Percentiles rank a stretch among this genome's conserved stretches.
Conservation (phyloP, 2,888 invertebrate species). For the Cataglyphis livida region DNA sequence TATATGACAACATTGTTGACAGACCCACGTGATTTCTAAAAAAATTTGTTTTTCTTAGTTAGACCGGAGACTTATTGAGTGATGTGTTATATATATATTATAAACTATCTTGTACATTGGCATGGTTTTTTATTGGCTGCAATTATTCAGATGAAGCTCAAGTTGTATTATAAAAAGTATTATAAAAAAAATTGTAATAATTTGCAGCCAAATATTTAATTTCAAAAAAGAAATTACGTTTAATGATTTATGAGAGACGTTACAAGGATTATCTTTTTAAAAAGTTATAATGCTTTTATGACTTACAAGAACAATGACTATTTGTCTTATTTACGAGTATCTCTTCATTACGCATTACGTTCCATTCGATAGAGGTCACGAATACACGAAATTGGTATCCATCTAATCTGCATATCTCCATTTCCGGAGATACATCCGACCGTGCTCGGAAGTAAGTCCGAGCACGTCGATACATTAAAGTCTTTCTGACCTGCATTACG, state of each 20-base stretch:
- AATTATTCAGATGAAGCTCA: constrained; percentile 6
- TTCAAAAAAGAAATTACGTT: background rate
- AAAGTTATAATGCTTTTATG: constrained; percentile 3
- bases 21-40: too few species aligned
- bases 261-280: background rate
- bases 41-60: too few species aligned
- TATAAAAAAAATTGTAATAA: background rate
- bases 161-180: too few species aligned
- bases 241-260: background rate
- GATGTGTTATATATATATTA: background rate
- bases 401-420: constrained; percentile 63
- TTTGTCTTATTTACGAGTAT: constrained; percentile 34
- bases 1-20: too few species aligned
- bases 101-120: background rate
- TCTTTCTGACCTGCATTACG: background rate
- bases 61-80: too few species aligned
- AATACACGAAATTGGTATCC: constrained; percentile 64
- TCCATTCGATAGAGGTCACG: constrained; percentile 48
- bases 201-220: background rate
- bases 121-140: too few species aligned
- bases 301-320: background rate
- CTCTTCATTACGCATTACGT: constrained; percentile 14
- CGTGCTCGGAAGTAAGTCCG: constrained; percentile 32
- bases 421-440: constrained; percentile 26
- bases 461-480: constrained; percentile 45